A percentile compares a stretch with the other conserved stretches of the same genome.
These are phyloP conservation scores for Calliopsis andreniformis DNA, from an alignment of 1,140 invertebrate species.

Conservation along the genomic window DNA sequence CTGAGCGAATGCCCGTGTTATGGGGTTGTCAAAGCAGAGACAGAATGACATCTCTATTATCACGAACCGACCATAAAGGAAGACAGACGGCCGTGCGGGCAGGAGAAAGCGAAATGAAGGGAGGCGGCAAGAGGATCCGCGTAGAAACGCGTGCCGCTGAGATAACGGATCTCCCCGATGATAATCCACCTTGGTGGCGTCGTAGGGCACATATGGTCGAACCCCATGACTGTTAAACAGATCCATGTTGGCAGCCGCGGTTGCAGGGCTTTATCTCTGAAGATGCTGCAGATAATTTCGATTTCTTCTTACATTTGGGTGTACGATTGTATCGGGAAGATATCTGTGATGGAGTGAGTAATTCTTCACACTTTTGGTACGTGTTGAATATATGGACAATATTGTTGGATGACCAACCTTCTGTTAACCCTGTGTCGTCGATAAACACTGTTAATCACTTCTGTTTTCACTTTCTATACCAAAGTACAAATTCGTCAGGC, in stretches of 20 bases:
- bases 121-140: conserved; percentile 50
- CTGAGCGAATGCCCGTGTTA: conserved; percentile 72
- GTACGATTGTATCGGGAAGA: too few relatives aligned
- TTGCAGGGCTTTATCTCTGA: conserved; percentile 19
- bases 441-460: too few relatives aligned
- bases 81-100: conserved; percentile 20
- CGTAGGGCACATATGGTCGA: conserved; percentile 69
- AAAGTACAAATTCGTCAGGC: too few relatives aligned
- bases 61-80: conserved; percentile 64
- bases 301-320: conserved; percentile 11
- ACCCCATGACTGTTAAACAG: conserved; percentile 68
- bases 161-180: conserved; percentile 79
- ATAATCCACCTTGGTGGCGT: conserved; percentile 75
- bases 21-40: conserved; percentile 79
- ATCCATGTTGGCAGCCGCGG: conserved; percentile 26
- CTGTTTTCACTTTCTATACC: too few relatives aligned
- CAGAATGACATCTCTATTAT: conserved; percentile 82
- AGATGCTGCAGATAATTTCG: conserved; percentile 15
- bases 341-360: not conserved
- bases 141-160: conserved; percentile 75
- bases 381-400: too few relatives aligned
- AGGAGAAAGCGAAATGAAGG: conserved; percentile 29
- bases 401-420: too few relatives aligned
- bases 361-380: too few relatives aligned
- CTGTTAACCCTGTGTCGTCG: too few relatives aligned